Evolutionary conservation across 2,797 vertebrate genomes (phyloP).

Genomic region (Discoglossus pictus): DNA sequence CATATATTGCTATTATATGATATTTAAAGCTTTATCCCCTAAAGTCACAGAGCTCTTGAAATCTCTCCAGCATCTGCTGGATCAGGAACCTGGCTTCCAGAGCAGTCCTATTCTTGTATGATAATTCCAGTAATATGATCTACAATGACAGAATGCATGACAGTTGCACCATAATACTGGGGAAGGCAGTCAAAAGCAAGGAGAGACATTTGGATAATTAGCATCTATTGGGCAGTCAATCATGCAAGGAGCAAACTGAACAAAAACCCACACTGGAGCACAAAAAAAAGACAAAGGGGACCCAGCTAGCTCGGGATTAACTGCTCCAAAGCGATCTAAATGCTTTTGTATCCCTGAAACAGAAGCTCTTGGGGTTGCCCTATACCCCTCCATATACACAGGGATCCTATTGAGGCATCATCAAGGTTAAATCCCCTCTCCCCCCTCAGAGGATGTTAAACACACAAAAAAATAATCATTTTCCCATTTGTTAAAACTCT

Average conservation of each 20-base stretch:
- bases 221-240: conserved; percentile 82
- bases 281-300: conserved; percentile 81
- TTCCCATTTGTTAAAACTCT: conserved; percentile 12
- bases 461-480: conserved; percentile 58
- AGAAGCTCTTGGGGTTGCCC: conserved; percentile 68
- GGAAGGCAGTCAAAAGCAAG: conserved; percentile 82
- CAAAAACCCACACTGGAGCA: conserved; percentile 80
- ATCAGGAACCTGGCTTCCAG: conserved; percentile 72
- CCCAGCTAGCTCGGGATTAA: conserved; percentile 81
- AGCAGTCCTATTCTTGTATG: conserved; percentile 71
- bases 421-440: conserved; percentile 72
- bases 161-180: conserved; percentile 79
- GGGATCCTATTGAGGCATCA: conserved; percentile 75
- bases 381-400: conserved; percentile 70
- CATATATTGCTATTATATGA: conserved; percentile 71
- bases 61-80: conserved; percentile 74
- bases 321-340: conserved; percentile 82
- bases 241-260: conserved; percentile 78
- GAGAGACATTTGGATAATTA: conserved; percentile 85
- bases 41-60: too few relatives aligned
- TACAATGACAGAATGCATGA: conserved; percentile 81
- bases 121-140: conserved; percentile 82
- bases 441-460: conserved; percentile 68
- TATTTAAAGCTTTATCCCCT: conserved; percentile 60
- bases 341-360: conserved; percentile 81